Conservation (phyloP, 2,113 vertebrate genomes). For the Sylvia atricapilla region DNA sequence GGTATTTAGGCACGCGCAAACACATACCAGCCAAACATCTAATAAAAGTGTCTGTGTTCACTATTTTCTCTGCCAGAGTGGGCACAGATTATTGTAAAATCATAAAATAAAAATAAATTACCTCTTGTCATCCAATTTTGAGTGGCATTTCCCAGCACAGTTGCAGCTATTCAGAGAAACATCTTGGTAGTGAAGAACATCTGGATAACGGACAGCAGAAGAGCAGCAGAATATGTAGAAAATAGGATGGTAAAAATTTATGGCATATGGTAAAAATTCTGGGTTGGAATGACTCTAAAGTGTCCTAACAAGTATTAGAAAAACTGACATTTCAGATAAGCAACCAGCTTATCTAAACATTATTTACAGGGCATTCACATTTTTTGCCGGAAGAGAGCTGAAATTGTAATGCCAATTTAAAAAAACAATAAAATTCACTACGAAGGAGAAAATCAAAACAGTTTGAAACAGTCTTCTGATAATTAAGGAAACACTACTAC, state of each 20-base stretch:
- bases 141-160: slow-evolving; percentile 60
- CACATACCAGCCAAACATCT: not conserved
- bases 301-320: slow-evolving; percentile 43
- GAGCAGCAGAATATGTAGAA: not conserved
- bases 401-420: not conserved
- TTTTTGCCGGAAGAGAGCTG: not conserved
- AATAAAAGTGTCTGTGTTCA: not conserved
- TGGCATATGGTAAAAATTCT: not conserved
- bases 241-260: not conserved
- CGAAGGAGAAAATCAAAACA: not conserved
- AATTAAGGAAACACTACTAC: not conserved
- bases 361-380: slow-evolving; percentile 33
- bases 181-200: slow-evolving; percentile 57
- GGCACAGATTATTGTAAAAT: not conserved
- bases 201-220: slow-evolving; percentile 45
- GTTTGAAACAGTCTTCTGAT: not conserved
- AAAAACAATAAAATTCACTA: not conserved
- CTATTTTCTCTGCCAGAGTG: not conserved
- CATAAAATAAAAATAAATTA: not conserved
- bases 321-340: slow-evolving; percentile 30
- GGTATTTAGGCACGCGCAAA: not conserved
- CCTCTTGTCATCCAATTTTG: slow-evolving; percentile 52
- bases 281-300: slow-evolving; percentile 46
- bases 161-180: slow-evolving; percentile 62
- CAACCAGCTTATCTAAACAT: slow-evolving; percentile 43